Conservation (phyloP, 92 coral and sea anemone species). For the Umimayanthus chanpuru region DNA sequence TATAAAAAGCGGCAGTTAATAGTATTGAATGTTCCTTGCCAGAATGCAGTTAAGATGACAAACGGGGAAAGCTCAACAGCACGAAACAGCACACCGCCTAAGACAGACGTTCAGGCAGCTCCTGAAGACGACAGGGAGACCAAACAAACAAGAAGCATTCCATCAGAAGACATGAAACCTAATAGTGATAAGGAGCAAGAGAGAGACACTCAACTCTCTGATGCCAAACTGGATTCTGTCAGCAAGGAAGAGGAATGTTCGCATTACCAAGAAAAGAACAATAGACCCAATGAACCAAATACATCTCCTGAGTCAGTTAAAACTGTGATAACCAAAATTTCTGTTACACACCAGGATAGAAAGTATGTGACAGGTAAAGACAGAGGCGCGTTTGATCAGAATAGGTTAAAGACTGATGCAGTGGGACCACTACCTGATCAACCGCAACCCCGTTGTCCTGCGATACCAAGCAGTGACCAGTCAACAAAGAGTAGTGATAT, state of each 20-base stretch:
- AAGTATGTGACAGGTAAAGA: conserved; percentile 14
- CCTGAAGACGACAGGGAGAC: background rate
- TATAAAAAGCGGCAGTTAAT: background rate
- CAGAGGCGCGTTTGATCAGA: background rate
- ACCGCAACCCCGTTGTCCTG: conserved; percentile 31
- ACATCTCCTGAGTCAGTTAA: background rate
- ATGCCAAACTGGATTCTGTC: conserved; percentile 3
- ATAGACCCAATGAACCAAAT: background rate
- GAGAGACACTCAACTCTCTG: background rate
- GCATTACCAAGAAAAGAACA: background rate
- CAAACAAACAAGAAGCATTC: background rate
- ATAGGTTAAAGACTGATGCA: background rate
- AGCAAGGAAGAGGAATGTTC: conserved; percentile 8
- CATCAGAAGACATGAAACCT: background rate
- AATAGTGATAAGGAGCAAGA: background rate
- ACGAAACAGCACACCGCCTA: background rate
- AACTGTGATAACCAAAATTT: background rate
- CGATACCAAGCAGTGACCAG: background rate
- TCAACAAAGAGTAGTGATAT: background rate
- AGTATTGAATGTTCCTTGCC: background rate
- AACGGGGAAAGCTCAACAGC: conserved; percentile 14
- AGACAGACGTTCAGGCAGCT: background rate
- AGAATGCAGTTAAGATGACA: conserved; percentile 32
- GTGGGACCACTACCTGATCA: conserved; percentile 32
- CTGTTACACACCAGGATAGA: background rate